Evolutionary conservation across 2,797 vertebrate species (phyloP), one percentile per base, ranked within the genome.

Genomic region (Huso huso): DNA sequence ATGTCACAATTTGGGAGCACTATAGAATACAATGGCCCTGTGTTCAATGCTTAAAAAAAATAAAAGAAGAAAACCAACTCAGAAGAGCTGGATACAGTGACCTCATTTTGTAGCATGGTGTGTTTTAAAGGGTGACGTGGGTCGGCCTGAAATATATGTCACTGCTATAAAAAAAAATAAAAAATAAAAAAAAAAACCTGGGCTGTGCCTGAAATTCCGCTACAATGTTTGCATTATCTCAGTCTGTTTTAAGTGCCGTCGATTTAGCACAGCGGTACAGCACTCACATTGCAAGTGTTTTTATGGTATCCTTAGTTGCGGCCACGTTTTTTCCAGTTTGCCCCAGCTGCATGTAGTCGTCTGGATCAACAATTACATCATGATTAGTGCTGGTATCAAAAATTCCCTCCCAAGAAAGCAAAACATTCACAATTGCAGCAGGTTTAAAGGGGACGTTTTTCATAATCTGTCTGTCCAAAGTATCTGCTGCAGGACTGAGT

Each of bases 321-420:
- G 49, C 23, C 6, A 6, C 10, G 37, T 61, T n/a, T 48, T 23
- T 63, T 66, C 48, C 57, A 58, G 9, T 10, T 51, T 66, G 59
- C 53, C 61, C 66, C 53, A 63, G 63, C 66, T 51, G 60, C 6
- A 49, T 50, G 57, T 55, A 59, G 63, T 64, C 57, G 49, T 58
- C 63, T 66, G 55, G 57, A 58, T 48, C 55, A 72, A 63, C 64
- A 66, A 63, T 74, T 59, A 65, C 67, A 66, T 71, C 70, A 69
- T 49, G 48, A 59, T 51, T 53, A 18, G 59, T 65, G 10, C 57
- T 73, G 71, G 61, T 74, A 61, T 69, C 37, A 74, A 69, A 74
- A 64, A 10, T 55, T 53, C 73, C 78, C 77, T 72, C 79, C 79
- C 77, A 75, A 60, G 71, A 55, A 61, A 73, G 66, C 69, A 70